These are phyloP conservation scores for Zele albiditarsus DNA, from an alignment of 2,888 invertebrate genomes.

Conservation along the genomic window DNA sequence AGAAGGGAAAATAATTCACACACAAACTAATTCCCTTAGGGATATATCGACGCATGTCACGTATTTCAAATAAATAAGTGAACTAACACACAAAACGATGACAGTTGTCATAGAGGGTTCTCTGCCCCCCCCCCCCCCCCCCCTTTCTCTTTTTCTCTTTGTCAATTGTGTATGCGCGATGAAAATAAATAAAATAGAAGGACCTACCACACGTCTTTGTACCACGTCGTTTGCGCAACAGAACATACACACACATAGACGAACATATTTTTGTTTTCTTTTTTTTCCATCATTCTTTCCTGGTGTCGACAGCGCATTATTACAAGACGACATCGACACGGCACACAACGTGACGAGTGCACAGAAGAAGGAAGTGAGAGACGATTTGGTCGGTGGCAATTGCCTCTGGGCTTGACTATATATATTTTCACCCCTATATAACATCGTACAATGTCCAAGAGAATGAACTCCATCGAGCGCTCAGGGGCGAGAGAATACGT, in stretches of 20 bases:
- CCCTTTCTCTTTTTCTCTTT: slow-evolving; percentile 26
- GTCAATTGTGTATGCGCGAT: slow-evolving; percentile 25
- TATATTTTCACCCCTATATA: not conserved
- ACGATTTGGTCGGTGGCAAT: slow-evolving; percentile 19
- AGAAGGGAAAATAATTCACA: slow-evolving; percentile 5
- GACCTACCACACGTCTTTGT: not conserved
- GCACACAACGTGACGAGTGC: slow-evolving; percentile 32
- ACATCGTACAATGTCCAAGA: not conserved
- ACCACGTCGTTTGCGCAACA: slow-evolving; percentile 11
- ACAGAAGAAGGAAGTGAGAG: slow-evolving; percentile 3
- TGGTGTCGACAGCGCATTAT: slow-evolving; percentile 32
- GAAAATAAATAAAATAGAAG: slow-evolving; percentile 34
- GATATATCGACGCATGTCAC: slow-evolving; percentile 6
- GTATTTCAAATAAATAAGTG: slow-evolving; percentile 45
- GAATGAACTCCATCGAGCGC: not conserved
- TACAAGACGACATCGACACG: slow-evolving; percentile 35
- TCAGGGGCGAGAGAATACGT: not conserved
- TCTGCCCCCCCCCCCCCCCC: not conserved
- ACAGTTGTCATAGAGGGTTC: slow-evolving; percentile 48
- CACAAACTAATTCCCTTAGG: slow-evolving; percentile 5
- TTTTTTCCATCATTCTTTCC: slow-evolving; percentile 30
- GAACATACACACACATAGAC: slow-evolving; percentile 10
- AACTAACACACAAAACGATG: slow-evolving; percentile 48
- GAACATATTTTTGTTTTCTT: slow-evolving; percentile 20
- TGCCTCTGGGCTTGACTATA: slow-evolving; percentile 15